These are phyloP conservation scores for Cryptus armator DNA, from an alignment of 2,888 invertebrate genomes.

Conservation along the genomic window DNA sequence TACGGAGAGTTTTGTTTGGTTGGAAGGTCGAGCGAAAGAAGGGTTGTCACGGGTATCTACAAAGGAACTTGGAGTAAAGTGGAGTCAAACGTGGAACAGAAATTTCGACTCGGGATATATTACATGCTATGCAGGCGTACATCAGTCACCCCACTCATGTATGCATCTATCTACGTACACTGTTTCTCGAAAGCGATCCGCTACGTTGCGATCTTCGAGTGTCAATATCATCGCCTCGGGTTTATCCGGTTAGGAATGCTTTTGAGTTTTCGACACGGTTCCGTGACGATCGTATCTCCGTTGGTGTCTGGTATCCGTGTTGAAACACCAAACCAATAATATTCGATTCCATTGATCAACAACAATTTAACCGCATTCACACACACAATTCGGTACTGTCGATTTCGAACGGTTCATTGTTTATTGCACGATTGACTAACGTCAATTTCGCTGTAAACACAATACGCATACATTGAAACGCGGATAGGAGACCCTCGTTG, in stretches of 20 bases:
- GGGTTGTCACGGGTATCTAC: too few relatives aligned
- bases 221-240: conserved; percentile 82
- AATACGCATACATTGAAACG: conserved; percentile 8
- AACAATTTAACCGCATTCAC: conserved; percentile 37
- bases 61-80: too few relatives aligned
- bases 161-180: conserved; percentile 59
- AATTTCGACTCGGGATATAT: background rate
- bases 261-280: conserved; percentile 71
- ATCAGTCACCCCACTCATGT: conserved; percentile 38
- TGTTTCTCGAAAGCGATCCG: conserved; percentile 62
- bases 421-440: conserved; percentile 11
- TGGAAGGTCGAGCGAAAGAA: too few relatives aligned
- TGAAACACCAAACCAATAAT: background rate
- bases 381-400: background rate
- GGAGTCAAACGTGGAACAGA: background rate
- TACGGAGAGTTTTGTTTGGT: too few relatives aligned
- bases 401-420: conserved; percentile 17
- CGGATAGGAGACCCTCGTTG: background rate
- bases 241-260: conserved; percentile 82
- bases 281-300: background rate
- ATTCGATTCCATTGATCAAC: conserved; percentile 8
- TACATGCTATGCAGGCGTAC: conserved; percentile 3
- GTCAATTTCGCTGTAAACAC: background rate
- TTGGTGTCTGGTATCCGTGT: background rate
- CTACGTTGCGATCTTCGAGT: conserved; percentile 75